A percentile compares a stretch with the other conserved stretches of the same genome.
phyloP scores from a whole-genome alignment of 2,113 vertebrate genomes.

The Anolis carolinensis region DNA sequence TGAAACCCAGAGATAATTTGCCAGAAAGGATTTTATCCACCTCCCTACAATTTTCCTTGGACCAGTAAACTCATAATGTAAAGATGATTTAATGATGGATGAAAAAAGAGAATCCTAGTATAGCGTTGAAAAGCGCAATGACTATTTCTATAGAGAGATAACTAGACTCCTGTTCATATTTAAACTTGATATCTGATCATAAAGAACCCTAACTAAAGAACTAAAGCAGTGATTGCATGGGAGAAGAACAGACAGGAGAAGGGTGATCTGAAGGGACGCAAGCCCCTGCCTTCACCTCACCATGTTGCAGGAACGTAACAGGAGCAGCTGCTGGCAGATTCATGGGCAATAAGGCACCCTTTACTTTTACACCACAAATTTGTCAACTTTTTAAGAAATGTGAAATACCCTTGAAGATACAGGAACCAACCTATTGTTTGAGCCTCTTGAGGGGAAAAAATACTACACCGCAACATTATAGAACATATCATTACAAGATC shows the following conservation, averaged over 20 bases:
- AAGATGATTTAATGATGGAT: conserved; percentile 19
- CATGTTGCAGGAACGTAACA: neutral
- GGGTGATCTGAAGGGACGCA: neutral
- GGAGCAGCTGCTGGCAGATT: neutral
- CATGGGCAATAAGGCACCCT: neutral
- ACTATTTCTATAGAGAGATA: conserved; percentile 43
- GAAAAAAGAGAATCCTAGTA: neutral
- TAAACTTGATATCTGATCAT: neutral
- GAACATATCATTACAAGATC: neutral
- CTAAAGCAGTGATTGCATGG: fast-evolving
- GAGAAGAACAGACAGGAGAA: neutral
- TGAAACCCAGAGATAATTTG: neutral
- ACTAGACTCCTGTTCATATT: fast-evolving
- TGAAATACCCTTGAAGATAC: neutral
- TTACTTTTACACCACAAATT: neutral
- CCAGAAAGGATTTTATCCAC: neutral
- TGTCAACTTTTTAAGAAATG: neutral
- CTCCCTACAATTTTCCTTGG: neutral
- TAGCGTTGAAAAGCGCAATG: conserved; percentile 30
- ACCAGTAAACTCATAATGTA: neutral
- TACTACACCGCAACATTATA: neutral
- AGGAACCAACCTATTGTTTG: neutral
- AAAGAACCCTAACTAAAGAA: neutral
- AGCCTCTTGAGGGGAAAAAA: neutral
- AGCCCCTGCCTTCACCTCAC: neutral